Evolutionary conservation across 2,888 invertebrate species (phyloP).

Genomic region (Copidosoma aretas): DNA sequence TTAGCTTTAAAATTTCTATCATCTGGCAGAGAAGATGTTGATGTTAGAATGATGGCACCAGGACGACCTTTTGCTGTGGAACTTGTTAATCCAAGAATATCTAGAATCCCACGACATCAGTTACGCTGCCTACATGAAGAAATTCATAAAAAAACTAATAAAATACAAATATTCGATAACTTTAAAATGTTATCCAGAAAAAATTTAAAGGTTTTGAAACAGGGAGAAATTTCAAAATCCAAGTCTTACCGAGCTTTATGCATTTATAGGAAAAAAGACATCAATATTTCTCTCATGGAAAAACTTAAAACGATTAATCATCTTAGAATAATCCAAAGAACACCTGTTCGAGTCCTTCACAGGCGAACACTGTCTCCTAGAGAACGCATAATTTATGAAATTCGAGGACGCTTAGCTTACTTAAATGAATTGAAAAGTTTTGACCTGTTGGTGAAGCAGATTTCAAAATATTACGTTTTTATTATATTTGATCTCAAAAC

Average conservation of each 20-base stretch:
- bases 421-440: conserved; percentile 45
- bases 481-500: conserved; percentile 76
- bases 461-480: conserved; percentile 58
- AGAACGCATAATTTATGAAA: conserved; percentile 70
- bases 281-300: conserved; percentile 63
- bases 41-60: conserved; percentile 89
- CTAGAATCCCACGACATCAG: conserved; percentile 64
- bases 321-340: conserved; percentile 78
- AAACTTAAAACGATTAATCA: conserved; percentile 66
- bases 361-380: conserved; percentile 78
- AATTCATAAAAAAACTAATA: conserved; percentile 67
- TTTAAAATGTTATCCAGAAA: conserved; percentile 72
- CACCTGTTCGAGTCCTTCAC: conserved; percentile 90
- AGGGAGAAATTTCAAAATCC: conserved; percentile 86
- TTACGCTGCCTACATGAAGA: conserved; percentile 67
- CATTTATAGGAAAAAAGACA: conserved; percentile 63
- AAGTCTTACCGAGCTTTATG: conserved; percentile 89
- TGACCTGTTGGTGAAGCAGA: conserved; percentile 34
- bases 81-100: conserved; percentile 72
- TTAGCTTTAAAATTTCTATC: conserved; percentile 78
- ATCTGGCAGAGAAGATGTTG: conserved; percentile 96
- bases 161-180: conserved; percentile 68
- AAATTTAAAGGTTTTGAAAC: conserved; percentile 75
- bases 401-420: conserved; percentile 65
- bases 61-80: conserved; percentile 95